phyloP scores from a whole-genome alignment of 2,888 invertebrate genomes.

The Lamellibrachia columna region DNA sequence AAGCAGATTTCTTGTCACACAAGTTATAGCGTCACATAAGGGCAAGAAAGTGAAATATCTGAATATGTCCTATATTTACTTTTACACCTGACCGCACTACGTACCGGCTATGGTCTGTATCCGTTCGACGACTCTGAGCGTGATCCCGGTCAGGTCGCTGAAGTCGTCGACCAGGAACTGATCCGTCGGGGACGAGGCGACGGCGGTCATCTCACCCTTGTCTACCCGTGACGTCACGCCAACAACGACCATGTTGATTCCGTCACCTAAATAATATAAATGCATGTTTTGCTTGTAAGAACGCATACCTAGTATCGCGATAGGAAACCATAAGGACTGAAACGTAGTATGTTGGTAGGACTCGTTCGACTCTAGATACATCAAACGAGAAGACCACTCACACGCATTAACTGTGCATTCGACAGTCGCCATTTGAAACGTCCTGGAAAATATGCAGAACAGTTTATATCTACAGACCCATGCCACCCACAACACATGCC shows the following conservation, averaged over 20 bases:
- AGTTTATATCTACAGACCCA: no score
- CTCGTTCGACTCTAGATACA: no score
- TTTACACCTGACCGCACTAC: neutral
- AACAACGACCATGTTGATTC: neutral
- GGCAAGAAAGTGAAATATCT: no score
- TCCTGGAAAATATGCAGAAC: no score
- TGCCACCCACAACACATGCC: no score
- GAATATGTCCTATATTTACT: no score
- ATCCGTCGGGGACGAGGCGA: neutral
- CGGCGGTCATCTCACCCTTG: neutral
- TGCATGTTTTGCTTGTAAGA: neutral
- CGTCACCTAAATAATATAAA: neutral
- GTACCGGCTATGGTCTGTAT: neutral
- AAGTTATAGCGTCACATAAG: no score
- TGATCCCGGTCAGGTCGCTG: neutral
- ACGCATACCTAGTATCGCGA: neutral
- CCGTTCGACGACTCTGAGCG: neutral
- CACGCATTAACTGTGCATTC: no score
- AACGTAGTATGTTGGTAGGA: no score
- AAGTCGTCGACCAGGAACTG: conserved; percentile 1
- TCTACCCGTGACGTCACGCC: neutral
- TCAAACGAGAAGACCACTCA: no score
- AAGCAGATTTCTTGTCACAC: no score
- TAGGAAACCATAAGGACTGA: neutral
- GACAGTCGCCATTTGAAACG: no score